Conservation (phyloP, 2,113 vertebrate genomes). For the Hyaena hyaena region DNA sequence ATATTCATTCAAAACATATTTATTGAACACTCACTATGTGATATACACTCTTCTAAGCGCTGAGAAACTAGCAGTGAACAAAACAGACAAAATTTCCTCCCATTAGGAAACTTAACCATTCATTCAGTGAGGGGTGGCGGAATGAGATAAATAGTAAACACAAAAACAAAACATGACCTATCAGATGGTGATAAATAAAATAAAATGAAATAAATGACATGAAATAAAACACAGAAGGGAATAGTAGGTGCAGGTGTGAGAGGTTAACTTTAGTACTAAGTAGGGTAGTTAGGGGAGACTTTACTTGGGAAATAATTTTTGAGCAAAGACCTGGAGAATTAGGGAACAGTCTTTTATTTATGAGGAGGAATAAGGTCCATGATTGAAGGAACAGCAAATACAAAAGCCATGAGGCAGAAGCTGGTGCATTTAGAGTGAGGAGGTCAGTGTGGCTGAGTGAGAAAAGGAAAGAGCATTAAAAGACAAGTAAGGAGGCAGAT, state of each 20-base stretch:
- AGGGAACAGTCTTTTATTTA: not conserved
- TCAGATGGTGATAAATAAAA: not conserved
- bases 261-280: slow-evolving; percentile 6
- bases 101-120: not conserved
- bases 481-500: not conserved
- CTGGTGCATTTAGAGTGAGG: not conserved
- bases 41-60: not conserved
- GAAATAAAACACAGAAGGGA: not conserved
- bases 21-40: not conserved
- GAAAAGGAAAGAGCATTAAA: not conserved
- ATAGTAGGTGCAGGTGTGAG: not conserved
- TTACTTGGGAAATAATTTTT: not conserved
- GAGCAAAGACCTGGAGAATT: not conserved
- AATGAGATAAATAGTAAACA: not conserved
- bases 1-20: not conserved
- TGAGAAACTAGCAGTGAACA: not conserved
- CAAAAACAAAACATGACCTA: not conserved
- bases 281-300: not conserved
- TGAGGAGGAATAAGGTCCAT: not conserved
- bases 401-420: not conserved
- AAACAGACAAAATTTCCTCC: not conserved
- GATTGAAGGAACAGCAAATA: not conserved
- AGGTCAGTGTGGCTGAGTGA: not conserved
- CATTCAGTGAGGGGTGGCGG: not conserved
- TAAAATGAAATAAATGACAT: not conserved